Evolutionary conservation across 2,797 vertebrate genomes (phyloP), one percentile per base, ranked within the genome.

Genomic region (Falco columbarius): DNA sequence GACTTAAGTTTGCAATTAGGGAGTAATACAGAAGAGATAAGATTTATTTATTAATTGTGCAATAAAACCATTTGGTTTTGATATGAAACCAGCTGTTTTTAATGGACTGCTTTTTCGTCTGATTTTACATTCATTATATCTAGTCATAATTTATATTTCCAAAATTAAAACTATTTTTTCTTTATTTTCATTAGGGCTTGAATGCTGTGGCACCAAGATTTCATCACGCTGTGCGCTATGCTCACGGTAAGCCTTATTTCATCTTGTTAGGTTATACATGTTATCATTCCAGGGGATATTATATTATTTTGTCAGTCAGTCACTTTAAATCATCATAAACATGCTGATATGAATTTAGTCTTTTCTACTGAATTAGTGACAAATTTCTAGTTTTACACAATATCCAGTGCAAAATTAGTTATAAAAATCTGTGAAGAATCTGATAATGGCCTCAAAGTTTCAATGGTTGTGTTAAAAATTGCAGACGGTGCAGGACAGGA

Each of bases 151-250:
- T 87, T n/a, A 4, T 42, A 52, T 81, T 86, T 86, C 55, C 40
- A 44, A 63, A 49, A 44, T 2, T 32, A 12, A 54, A 90, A 52
- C 8, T 56, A 10, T 0, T 58, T 76, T 36, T 67, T 47, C 42
- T 94, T 82, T 93, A 12, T 91, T 93, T 93, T 86, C 23, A 26
- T 67, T 72, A 97, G 95, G 81, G 40, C 61, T 84, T 91, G 73
- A 30, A 68, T 58, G 46, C 72, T 84, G 94, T 56, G 89, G 62
- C 76, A 77, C 68, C n/a, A 89, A 61, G 80, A 29, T 24, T 56
- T 71, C 62, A 16, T 72, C 13, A 12, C 19, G 1, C 40, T n/a
- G 19, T 65, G 80, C 0, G 0, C 85, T 73, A 9, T 94, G 77
- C 27, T 72, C 49, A 51, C 70, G 95, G 95, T 97, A 97, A 97